Base-by-base conservation (phyloP, 1,140 invertebrate species). In the Eufriesea mexicana region DNA sequence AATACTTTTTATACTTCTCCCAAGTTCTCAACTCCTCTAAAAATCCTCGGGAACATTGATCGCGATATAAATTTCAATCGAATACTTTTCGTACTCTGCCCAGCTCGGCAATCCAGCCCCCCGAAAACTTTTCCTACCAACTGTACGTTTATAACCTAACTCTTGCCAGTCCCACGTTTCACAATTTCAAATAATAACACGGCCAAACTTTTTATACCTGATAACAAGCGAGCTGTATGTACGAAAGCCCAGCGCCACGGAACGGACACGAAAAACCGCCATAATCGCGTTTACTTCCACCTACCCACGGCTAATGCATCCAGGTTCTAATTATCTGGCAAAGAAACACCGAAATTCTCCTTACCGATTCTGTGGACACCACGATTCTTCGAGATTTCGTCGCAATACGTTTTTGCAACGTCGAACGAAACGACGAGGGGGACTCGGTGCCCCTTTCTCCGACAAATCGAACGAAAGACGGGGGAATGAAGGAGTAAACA, bases 1-100 rank as follows among this genome's bases (percentile, higher is more conserved):
- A 59, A 73, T 72, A 79, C 25, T 79, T 68, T 57, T 54, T 47
- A 78, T 47, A 47, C 66, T 28, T 35, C 18, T 2, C 23, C 14
- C 12, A 49, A 79, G 25, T 79, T 79, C 54, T 51, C 57, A 49
- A 72, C 68, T 49, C 5, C 68, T 71, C 45, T 51, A 62, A 79
- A 79, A 73, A 79, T 79, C 66, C 78, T 12, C 45, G 14, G 25
- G 42, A 71, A 42, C 68, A 79, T 79, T 62, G 78, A 79, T 79
- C 78, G 68, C 28, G 5, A 51, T 79, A 79, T 79, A 79, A 79
- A 79, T 79, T 79, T 79, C 78, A 73, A 79, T 79, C 70, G 78
- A 62, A 79, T 73, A 79, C 47, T 79, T 62, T 45, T 7, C 23
- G 35, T 42, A 12, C 10, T 20, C 64, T 2, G n/a, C 1, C 25